These are phyloP conservation scores for Erebia epiphron DNA, from an alignment of 2,888 invertebrate genomes.

Conservation along the genomic window DNA sequence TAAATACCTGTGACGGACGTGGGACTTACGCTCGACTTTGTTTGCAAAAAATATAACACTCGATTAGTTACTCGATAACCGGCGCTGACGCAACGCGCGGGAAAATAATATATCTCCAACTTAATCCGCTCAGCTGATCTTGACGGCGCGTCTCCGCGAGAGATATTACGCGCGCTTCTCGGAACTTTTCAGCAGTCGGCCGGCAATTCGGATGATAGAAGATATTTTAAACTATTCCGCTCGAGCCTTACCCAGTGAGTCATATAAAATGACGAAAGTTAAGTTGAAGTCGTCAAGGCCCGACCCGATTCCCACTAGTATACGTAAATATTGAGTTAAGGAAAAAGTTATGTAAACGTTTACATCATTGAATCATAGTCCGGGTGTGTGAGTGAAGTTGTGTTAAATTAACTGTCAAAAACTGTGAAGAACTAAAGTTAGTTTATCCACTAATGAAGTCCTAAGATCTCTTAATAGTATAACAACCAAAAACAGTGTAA, in stretches of 20 bases:
- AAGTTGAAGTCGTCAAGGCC: slow-evolving; percentile 72
- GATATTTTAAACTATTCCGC: slow-evolving; percentile 56
- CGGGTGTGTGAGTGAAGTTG: slow-evolving; percentile 36
- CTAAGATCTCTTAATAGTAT: slow-evolving; percentile 37
- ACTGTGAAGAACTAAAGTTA: slow-evolving; percentile 26
- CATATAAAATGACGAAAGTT: slow-evolving; percentile 81
- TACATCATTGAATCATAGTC: slow-evolving; percentile 30
- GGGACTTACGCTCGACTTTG: slow-evolving; percentile 49
- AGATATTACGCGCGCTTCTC: slow-evolving; percentile 42
- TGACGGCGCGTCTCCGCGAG: slow-evolving; percentile 55
- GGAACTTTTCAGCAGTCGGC: slow-evolving; percentile 49
- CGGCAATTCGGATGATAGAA: slow-evolving; percentile 53
- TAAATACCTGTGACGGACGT: slow-evolving; percentile 56
- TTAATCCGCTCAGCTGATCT: slow-evolving; percentile 68
- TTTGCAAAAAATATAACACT: slow-evolving; percentile 44
- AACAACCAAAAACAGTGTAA: slow-evolving; percentile 23
- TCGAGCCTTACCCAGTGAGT: slow-evolving; percentile 60
- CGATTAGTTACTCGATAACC: slow-evolving; percentile 41
- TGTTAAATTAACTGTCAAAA: slow-evolving; percentile 18
- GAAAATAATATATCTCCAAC: slow-evolving; percentile 59
- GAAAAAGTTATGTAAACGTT: slow-evolving; percentile 61
- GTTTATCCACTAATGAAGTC: not conserved
- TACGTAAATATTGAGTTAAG: slow-evolving; percentile 50
- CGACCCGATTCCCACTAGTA: slow-evolving; percentile 52
- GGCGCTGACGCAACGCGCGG: slow-evolving; percentile 56